Evolutionary conservation across 2,797 vertebrate species (phyloP), one percentile per base, ranked within the genome.

Genomic region (Harpagifer antarcticus): DNA sequence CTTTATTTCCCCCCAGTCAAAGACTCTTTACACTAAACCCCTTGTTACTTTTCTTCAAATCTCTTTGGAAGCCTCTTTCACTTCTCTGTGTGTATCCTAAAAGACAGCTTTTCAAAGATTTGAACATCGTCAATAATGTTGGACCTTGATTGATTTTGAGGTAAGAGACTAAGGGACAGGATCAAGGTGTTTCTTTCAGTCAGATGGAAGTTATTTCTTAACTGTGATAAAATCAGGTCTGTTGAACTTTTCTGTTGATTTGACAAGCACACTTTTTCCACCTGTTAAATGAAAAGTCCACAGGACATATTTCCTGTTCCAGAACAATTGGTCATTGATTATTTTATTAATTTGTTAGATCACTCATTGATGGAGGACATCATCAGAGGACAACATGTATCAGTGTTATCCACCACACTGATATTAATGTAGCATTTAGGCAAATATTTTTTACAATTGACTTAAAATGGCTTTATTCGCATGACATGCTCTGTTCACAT

Each of bases 311-410:
- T 61, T 67, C 50, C 67, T 52, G 15, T 27, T 58, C n/a, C 40
- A 7, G 3, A 7, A 44, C 43, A 43, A 61, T 69, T 48, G 19
- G 31, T 73, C 50, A 58, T 63, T 59, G 5, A 57, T 72, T 40
- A 47, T 19, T 73, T 75, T 49, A 56, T 74, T 48, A 4, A 55
- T 72, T 60, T 69, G 11, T 61, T 56, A 13, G 44, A 48, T 42
- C 20, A 33, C 48, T 71, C 16, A 14, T 44, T 78, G 15, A 56
- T 33, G 10, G 55, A 74, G 58, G 64, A 57, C 2, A 14, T 1
- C 17, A 48, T 67, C 12, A 62, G 6, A 40, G 33, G 3, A 65
- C 6, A 23, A 13, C 50, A 50, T 68, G 33, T 20, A 55, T 67
- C 19, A 42, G 15, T 52, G 17, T 58, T 55, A 68, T 56, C 9